Conservation (phyloP, 2,888 invertebrate species). For the Griposia aprilina region DNA sequence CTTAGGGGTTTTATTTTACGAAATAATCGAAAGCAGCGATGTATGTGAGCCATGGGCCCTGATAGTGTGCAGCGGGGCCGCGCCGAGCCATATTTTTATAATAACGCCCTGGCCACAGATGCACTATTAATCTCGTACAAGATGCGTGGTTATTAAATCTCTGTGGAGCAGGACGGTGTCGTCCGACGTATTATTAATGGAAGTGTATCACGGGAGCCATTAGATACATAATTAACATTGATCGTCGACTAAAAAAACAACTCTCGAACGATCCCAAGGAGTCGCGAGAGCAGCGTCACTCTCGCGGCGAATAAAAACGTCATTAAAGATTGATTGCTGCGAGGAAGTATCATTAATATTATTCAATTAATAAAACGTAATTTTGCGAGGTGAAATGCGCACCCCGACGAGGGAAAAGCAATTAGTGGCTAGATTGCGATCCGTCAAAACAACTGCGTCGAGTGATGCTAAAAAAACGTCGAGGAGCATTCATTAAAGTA, state of each 20-base stretch:
- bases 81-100: slow-evolving; percentile 80
- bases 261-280: slow-evolving; percentile 76
- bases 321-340: slow-evolving; percentile 89
- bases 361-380: slow-evolving; percentile 91
- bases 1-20: slow-evolving; percentile 60
- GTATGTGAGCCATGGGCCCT: slow-evolving; percentile 42
- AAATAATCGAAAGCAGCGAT: slow-evolving; percentile 55
- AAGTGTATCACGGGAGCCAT: slow-evolving; percentile 91
- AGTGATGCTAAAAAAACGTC: slow-evolving; percentile 84
- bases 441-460: slow-evolving; percentile 90
- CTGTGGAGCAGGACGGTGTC: slow-evolving; percentile 84
- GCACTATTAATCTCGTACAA: slow-evolving; percentile 86
- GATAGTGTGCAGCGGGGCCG: slow-evolving; percentile 47
- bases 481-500: slow-evolving; percentile 89
- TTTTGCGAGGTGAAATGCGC: slow-evolving; percentile 87
- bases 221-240: slow-evolving; percentile 90
- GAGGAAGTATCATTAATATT: slow-evolving; percentile 90
- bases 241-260: slow-evolving; percentile 83
- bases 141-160: slow-evolving; percentile 88
- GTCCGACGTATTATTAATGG: slow-evolving; percentile 88
- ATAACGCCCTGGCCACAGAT: slow-evolving; percentile 83
- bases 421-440: slow-evolving; percentile 91
- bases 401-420: slow-evolving; percentile 90
- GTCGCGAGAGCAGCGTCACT: slow-evolving; percentile 83
- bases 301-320: slow-evolving; percentile 88